These are phyloP conservation scores for Mimachlamys varia DNA, from an alignment of 2,888 invertebrate species.

Conservation along the genomic window DNA sequence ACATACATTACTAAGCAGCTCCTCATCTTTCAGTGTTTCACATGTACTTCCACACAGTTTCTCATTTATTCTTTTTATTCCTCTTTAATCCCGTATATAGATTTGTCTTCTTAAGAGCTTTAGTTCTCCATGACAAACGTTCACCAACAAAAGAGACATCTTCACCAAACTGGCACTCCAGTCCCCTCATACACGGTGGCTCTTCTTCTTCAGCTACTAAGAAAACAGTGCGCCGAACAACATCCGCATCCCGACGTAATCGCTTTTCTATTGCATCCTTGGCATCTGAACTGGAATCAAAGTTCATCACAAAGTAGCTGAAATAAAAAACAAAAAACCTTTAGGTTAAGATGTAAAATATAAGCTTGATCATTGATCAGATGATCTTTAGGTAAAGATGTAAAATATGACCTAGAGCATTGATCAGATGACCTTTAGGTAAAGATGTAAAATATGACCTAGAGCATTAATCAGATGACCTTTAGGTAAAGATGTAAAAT, in stretches of 20 bases:
- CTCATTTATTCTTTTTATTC: not conserved
- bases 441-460: no score
- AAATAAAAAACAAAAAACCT: not conserved
- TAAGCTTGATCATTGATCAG: no score
- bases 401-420: no score
- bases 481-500: no score
- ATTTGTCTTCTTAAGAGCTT: slow-evolving; percentile 38
- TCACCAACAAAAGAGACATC: slow-evolving; percentile 39
- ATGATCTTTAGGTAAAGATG: no score
- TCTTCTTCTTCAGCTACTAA: slow-evolving; percentile 37
- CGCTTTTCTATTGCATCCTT: slow-evolving; percentile 39
- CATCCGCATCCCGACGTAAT: slow-evolving; percentile 41
- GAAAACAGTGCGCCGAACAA: slow-evolving; percentile 38
- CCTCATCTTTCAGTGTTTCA: not conserved
- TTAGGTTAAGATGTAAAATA: no score
- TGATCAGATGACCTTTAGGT: no score
- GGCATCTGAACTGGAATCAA: slow-evolving; percentile 36
- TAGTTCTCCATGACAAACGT: slow-evolving; percentile 42
- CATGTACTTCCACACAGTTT: not conserved
- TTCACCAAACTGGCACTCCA: slow-evolving; percentile 48
- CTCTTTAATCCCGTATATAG: not conserved
- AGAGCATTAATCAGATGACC: no score
- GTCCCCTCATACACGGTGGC: slow-evolving; percentile 41
- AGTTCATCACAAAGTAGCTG: slow-evolving; percentile 49
- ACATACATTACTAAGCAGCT: not conserved